These are phyloP conservation scores for Rhodinocichla rosea DNA, from an alignment of 2,113 vertebrate species.

Conservation along the genomic window DNA sequence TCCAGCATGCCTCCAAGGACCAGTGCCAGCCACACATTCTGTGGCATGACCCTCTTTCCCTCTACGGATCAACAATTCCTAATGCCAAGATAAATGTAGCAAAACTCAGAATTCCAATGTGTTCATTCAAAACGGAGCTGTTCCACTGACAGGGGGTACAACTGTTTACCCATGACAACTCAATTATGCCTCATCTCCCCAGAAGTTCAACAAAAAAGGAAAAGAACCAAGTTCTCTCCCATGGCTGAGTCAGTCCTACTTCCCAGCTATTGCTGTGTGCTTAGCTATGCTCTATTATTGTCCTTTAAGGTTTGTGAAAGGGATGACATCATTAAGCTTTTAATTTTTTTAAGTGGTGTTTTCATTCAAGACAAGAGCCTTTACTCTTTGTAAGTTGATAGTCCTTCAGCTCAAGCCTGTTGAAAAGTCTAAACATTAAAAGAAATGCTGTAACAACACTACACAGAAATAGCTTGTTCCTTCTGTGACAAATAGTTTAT, in stretches of 20 bases:
- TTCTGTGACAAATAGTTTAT: not conserved
- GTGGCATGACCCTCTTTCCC: not conserved
- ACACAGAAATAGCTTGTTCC: not conserved
- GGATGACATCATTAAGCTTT: constrained; percentile 27
- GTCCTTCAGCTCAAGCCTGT: not conserved
- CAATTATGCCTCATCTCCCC: not conserved
- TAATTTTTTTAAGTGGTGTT: not conserved
- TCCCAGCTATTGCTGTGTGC: not conserved
- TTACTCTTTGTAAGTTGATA: not conserved
- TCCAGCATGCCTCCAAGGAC: not conserved
- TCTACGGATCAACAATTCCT: not conserved
- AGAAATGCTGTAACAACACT: not conserved
- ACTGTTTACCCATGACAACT: not conserved
- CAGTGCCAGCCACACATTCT: not conserved
- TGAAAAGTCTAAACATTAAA: not conserved
- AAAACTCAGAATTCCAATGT: not conserved
- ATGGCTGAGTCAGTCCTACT: constrained; percentile 7
- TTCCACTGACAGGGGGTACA: not conserved
- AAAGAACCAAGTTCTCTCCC: not conserved
- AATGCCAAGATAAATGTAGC: not conserved
- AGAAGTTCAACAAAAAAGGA: constrained; percentile 43
- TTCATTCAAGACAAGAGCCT: constrained; percentile 19
- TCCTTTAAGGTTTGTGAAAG: not conserved
- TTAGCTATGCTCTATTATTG: constrained; percentile 43
- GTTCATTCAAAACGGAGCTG: not conserved